Evolutionary conservation across 2,797 vertebrate genomes (phyloP), one percentile per base, ranked within the genome.

Genomic region (Falco peregrinus): DNA sequence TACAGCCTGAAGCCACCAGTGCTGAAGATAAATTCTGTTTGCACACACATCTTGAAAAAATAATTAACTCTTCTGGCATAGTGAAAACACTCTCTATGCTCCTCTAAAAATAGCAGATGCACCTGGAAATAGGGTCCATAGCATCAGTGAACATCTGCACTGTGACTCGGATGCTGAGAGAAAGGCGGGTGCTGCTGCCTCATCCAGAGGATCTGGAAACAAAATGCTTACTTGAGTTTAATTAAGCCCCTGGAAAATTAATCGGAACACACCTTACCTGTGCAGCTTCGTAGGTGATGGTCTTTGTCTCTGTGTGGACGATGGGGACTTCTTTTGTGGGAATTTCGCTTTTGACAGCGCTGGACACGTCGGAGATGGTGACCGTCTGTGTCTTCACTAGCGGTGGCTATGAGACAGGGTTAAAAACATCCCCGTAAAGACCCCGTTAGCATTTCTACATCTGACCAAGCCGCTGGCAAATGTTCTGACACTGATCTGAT

Each of bases 261-360:
- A 77, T 41, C 24, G 35, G 74, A 87, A 63, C 24, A 61, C 76
- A 68, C 79, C 98, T 97, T 98, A 99, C 99, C 99, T 99, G 99
- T 70, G 99, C 98, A 86, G 99, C 99, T 97, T 99, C 99, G 1
- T 99, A 99, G 18, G 99, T 99, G 98, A 99, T 99, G 96, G 99
- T 99, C 98, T 99, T 99, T n/a, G 99, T 99, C 97, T 99, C 99
- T 0, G 99, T 99, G 97, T 99, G 99, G 91, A 99, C 98, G n/a
- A 99, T 98, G 13, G 99, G 99, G n/a, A 99, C 97, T 39, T 99
- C 99, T 98, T 99, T 99, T 33, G 98, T 99, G 94, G 98, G 98
- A 84, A 99, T 98, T 90, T 99, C 98, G 24, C 98, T 98, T 96
- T 99, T 98, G 92, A 98, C 75, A 29, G 98, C 98, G 45, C 98